Conservation (phyloP, 2,888 invertebrate species). For the Lasioglossum malachurum region DNA sequence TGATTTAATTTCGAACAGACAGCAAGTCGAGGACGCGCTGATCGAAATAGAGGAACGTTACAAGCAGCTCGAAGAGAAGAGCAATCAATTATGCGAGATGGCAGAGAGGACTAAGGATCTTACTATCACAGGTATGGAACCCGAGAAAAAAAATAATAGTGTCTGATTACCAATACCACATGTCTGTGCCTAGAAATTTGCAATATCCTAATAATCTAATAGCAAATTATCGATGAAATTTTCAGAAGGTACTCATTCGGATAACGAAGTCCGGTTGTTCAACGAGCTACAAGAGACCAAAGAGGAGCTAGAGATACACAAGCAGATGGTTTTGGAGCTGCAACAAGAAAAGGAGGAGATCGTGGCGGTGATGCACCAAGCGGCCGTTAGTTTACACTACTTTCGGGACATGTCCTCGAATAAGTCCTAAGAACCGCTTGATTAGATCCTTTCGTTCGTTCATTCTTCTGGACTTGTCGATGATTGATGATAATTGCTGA, state of each 20-base stretch:
- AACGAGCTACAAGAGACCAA: constrained; percentile 85
- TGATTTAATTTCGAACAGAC: constrained; percentile 53
- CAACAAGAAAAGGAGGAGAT: constrained; percentile 86
- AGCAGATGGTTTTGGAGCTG: constrained; percentile 84
- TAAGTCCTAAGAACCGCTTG: constrained; percentile 57
- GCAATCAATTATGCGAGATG: constrained; percentile 69
- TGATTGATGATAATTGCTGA: constrained; percentile 18
- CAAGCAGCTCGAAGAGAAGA: constrained; percentile 69
- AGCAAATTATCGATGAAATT: neutral
- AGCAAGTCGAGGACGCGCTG: constrained; percentile 57
- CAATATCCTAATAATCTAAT: neutral
- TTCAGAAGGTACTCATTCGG: constrained; percentile 72
- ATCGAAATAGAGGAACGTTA: constrained; percentile 64
- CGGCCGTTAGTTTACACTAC: constrained; percentile 84
- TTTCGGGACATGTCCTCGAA: constrained; percentile 61
- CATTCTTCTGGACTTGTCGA: neutral
- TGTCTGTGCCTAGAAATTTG: neutral
- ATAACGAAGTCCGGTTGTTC: constrained; percentile 86
- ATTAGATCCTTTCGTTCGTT: constrained; percentile 43
- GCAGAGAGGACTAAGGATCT: constrained; percentile 57
- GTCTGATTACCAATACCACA: too few species aligned
- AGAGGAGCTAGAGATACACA: constrained; percentile 82
- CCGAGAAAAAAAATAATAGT: neutral
- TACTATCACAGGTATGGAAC: constrained; percentile 35
- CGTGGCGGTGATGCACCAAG: constrained; percentile 84